Evolutionary conservation across 2,888 invertebrate species (phyloP).

Genomic region (Microplitis deprimator): DNA sequence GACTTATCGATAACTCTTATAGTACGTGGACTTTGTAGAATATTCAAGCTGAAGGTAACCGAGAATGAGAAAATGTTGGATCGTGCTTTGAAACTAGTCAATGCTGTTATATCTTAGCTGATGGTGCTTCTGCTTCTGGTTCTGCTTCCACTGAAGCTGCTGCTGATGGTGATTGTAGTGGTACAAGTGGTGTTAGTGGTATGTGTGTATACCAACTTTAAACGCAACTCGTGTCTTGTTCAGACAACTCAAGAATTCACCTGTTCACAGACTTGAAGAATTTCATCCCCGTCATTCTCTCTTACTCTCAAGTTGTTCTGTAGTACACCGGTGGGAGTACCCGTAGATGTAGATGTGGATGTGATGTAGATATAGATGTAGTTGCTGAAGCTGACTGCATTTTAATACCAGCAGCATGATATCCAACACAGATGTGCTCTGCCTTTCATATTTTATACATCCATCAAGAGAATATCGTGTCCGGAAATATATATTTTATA

Average conservation of each 20-base stretch:
- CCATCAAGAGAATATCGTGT: conserved; percentile 13
- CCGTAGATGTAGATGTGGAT: background rate
- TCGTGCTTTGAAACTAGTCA: conserved; percentile 15
- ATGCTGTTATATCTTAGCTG: background rate
- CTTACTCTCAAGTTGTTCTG: background rate
- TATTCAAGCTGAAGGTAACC: conserved; percentile 1
- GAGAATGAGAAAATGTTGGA: conserved; percentile 14
- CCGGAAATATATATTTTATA: conserved; percentile 2
- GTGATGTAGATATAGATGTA: background rate
- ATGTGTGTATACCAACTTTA: conserved; percentile 1
- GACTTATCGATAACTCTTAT: conserved; percentile 22
- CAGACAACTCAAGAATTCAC: conserved; percentile 11
- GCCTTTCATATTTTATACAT: background rate
- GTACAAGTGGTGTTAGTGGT: background rate
- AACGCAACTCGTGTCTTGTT: conserved; percentile 3
- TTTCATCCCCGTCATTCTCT: conserved; percentile 16
- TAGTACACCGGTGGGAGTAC: background rate
- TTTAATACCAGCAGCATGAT: conserved; percentile 14
- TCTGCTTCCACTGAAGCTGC: background rate
- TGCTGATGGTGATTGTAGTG: background rate
- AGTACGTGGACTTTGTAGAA: conserved; percentile 15
- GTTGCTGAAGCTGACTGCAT: conserved; percentile 3
- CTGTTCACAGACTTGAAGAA: conserved; percentile 11
- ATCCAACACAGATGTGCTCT: background rate
- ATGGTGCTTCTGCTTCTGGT: background rate